Evolutionary conservation across 2,797 vertebrate species (phyloP).

Genomic region (Acipenser oxyrinchus): DNA sequence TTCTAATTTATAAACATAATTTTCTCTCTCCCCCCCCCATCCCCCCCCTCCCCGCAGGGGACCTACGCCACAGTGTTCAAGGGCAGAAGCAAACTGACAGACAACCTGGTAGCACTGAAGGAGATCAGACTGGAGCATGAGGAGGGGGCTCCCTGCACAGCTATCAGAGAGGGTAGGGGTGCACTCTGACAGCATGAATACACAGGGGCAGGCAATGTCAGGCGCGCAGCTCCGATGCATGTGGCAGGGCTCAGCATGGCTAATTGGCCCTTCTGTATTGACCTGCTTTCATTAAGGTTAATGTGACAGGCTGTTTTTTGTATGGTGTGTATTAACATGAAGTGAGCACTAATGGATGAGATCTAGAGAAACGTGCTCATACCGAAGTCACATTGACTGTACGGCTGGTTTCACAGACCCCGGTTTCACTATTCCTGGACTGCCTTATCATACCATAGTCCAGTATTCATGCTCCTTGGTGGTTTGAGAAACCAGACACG

Average conservation of each 20-base stretch:
- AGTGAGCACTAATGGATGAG: neutral
- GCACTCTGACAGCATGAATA: neutral
- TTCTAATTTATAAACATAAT: too few relatives aligned
- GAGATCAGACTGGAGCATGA: conserved; percentile 70
- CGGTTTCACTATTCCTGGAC: too few relatives aligned
- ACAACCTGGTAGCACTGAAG: conserved; percentile 68
- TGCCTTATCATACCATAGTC: too few relatives aligned
- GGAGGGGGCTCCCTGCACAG: conserved; percentile 69
- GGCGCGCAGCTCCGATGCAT: neutral
- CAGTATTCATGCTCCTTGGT: too few relatives aligned
- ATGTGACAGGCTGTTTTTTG: neutral
- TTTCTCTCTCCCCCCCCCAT: neutral
- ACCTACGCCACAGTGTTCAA: conserved; percentile 71
- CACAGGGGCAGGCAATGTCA: neutral
- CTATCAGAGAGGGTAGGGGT: conserved; percentile 63
- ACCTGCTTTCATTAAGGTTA: conserved; percentile 23
- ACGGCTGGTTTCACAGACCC: too few relatives aligned
- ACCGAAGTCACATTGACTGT: too few relatives aligned
- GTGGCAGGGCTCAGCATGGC: too few relatives aligned
- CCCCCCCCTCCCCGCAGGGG: conserved; percentile 38
- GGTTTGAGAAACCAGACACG: too few relatives aligned
- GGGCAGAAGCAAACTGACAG: conserved; percentile 66
- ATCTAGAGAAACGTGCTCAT: too few relatives aligned
- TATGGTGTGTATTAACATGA: neutral
- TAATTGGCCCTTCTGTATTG: too few relatives aligned